A percentile compares a stretch with the other conserved stretches of the same genome.
These are phyloP conservation scores for Hormaphis cornu DNA, from an alignment of 1,140 invertebrate genomes.

Conservation along the genomic window DNA sequence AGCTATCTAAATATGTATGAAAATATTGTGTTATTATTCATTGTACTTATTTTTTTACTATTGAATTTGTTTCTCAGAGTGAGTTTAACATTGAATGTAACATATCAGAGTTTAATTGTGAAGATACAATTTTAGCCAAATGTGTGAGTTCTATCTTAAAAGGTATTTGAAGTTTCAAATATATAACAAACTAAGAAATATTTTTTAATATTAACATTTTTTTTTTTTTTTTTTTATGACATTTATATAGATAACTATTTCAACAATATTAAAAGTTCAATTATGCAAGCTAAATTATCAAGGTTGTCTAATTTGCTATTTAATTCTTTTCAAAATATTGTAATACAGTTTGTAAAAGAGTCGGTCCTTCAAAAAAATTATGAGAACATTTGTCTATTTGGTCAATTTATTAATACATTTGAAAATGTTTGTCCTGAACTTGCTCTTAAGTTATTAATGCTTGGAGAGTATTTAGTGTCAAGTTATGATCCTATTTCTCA, in stretches of 20 bases:
- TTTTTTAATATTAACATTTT: background rate
- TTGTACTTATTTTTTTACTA: background rate
- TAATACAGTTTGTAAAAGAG: constrained; percentile 11
- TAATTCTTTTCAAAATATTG: constrained; percentile 1
- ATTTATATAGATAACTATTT: background rate
- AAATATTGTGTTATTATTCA: background rate
- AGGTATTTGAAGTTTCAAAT: constrained; percentile 1
- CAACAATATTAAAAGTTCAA: background rate
- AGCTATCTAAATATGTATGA: background rate
- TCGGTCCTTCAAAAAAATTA: background rate
- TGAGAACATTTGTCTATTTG: constrained; percentile 14
- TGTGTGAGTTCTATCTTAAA: background rate
- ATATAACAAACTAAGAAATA: background rate
- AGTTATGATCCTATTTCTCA: constrained; percentile 16
- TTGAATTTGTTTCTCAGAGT: background rate
- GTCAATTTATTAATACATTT: constrained; percentile 7
- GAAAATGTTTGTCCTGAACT: background rate
- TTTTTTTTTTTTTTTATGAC: background rate
- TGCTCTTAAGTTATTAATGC: constrained; percentile 4
- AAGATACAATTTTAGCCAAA: background rate
- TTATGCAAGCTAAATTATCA: constrained; percentile 8
- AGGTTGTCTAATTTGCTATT: constrained; percentile 23
- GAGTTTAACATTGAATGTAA: constrained; percentile 18
- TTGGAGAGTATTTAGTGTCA: constrained; percentile 19
- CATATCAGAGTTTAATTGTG: background rate